phyloP scores from a whole-genome alignment of 2,797 vertebrate genomes.

The Anabacerthia variegaticeps region DNA sequence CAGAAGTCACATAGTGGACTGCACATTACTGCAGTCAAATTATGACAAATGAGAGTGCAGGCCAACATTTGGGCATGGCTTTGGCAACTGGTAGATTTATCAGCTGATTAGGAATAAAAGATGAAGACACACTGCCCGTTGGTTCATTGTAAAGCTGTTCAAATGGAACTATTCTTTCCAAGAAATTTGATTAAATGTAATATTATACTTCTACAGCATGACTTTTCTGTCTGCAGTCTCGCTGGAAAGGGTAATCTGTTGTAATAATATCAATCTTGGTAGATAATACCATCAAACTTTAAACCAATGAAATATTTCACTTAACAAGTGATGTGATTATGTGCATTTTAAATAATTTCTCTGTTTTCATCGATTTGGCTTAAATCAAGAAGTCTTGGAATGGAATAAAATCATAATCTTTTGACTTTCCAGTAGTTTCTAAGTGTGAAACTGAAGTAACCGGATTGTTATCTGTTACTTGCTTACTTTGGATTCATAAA shows the following conservation, averaged over 20 bases:
- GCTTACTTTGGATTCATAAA: background rate
- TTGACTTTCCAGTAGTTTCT: background rate
- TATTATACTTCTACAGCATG: background rate
- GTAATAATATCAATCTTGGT: constrained; percentile 26
- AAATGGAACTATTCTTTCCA: constrained; percentile 66
- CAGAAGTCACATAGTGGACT: background rate
- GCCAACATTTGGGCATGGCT: background rate
- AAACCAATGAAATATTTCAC: constrained; percentile 12
- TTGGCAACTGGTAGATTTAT: constrained; percentile 49
- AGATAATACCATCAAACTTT: constrained; percentile 23
- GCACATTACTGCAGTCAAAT: constrained; percentile 49
- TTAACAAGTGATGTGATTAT: background rate
- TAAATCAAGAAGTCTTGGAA: background rate
- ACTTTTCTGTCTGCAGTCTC: constrained; percentile 27
- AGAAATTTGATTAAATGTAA: constrained; percentile 59
- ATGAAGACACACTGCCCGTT: constrained; percentile 42
- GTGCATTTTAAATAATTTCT: background rate
- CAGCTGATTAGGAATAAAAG: constrained; percentile 63
- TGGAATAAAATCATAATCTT: background rate
- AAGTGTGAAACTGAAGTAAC: background rate
- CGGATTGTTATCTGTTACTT: background rate
- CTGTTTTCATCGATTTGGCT: background rate
- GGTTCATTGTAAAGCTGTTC: constrained; percentile 56
- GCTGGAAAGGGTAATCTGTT: constrained; percentile 10
- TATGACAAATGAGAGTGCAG: constrained; percentile 45